phyloP scores from a whole-genome alignment of 2,888 invertebrate species.

The Alentia gelatinosa region DNA sequence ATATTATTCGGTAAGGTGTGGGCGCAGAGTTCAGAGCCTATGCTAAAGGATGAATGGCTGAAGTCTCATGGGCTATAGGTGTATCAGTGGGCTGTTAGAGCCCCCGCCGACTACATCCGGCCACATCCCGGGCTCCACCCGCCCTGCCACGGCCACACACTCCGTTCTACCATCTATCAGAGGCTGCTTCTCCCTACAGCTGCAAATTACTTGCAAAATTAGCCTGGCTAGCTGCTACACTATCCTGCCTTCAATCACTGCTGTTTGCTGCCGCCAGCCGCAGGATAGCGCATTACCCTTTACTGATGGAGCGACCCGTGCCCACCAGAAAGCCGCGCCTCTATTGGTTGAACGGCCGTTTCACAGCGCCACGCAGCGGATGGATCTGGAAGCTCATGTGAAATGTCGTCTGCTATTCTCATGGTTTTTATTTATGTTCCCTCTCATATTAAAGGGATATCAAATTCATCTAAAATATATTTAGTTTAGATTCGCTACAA shows the following conservation, averaged over 20 bases:
- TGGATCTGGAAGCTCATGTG: background rate
- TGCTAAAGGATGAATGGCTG: too few species aligned
- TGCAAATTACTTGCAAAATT: background rate
- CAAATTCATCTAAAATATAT: too few species aligned
- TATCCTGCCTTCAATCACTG: background rate
- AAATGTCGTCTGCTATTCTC: too few species aligned
- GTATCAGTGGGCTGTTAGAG: too few species aligned
- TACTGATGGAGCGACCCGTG: background rate
- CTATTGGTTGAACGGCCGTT: background rate
- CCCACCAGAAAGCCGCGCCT: background rate
- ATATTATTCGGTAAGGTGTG: too few species aligned
- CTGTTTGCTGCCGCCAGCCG: background rate
- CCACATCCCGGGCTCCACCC: background rate
- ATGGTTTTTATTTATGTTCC: too few species aligned
- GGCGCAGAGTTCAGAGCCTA: too few species aligned
- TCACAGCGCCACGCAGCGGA: background rate
- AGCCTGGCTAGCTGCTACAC: background rate
- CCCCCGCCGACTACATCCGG: background rate
- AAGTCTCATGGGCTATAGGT: too few species aligned
- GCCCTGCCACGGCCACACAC: background rate
- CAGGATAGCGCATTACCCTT: background rate
- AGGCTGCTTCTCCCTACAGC: background rate
- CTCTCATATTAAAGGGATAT: too few species aligned
- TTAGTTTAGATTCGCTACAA: too few species aligned
- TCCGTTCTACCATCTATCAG: background rate